Evolutionary conservation across 2,113 vertebrate species (phyloP).

Genomic region (Elephas maximus): DNA sequence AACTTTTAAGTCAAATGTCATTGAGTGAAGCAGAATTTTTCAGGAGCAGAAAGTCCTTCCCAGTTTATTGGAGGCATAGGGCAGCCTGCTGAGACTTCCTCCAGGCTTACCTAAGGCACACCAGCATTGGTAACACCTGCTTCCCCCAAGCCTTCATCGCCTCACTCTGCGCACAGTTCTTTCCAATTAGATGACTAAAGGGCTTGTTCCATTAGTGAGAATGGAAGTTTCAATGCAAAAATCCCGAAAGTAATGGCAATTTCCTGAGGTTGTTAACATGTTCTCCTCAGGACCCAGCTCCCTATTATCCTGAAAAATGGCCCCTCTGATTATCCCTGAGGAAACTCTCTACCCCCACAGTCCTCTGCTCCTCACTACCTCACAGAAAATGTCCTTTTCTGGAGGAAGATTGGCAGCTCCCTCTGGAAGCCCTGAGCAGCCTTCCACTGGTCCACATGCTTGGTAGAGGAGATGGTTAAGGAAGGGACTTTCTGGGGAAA

Average conservation of each 20-base stretch:
- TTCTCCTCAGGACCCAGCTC: neutral
- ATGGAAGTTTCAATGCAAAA: constrained; percentile 23
- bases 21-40: neutral
- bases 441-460: neutral
- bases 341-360: neutral
- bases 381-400: neutral
- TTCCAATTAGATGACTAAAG: neutral
- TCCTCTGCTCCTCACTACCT: neutral
- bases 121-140: neutral
- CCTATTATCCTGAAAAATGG: neutral
- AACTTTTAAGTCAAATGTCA: neutral
- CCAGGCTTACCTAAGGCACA: neutral
- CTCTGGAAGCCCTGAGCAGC: neutral
- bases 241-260: constrained; percentile 14
- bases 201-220: constrained; percentile 14
- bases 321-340: neutral
- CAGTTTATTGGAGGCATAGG: fast-evolving
- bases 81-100: too few relatives aligned
- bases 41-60: neutral
- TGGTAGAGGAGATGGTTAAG: neutral
- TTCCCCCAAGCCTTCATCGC: neutral
- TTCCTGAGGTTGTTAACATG: neutral
- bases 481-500: neutral
- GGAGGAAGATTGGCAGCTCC: neutral
- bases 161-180: neutral